Conservation (phyloP, 2,797 vertebrate genomes). For the Sternotherus odoratus region DNA sequence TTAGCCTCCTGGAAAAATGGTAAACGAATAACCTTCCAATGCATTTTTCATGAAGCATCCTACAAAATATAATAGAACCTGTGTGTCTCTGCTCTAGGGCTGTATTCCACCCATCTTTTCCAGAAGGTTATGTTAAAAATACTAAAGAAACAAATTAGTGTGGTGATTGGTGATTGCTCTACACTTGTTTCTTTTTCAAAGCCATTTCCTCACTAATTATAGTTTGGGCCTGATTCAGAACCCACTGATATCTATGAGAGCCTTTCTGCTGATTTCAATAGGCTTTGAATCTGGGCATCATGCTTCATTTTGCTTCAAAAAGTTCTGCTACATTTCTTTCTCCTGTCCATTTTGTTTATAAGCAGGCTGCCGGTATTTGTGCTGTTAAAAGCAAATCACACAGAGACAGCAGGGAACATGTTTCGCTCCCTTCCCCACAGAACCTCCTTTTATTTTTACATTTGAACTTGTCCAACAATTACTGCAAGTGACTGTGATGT, state of each 20-base stretch:
- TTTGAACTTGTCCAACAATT: not conserved
- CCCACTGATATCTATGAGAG: not conserved
- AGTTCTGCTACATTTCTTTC: not conserved
- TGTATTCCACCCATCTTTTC: not conserved
- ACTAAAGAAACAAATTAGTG: not conserved
- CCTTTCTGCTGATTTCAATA: not conserved
- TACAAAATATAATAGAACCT: not conserved
- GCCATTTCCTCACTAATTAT: not conserved
- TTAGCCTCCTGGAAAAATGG: not conserved
- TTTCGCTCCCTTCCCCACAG: not conserved
- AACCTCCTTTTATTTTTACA: not conserved
- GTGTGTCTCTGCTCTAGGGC: not conserved
- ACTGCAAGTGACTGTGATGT: not conserved
- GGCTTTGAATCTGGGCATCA: not conserved
- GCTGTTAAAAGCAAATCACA: not conserved
- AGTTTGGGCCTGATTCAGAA: not conserved
- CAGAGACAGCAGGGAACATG: not conserved
- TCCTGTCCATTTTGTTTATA: not conserved
- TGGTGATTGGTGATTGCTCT: not conserved
- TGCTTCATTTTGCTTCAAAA: not conserved
- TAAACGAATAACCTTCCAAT: not conserved
- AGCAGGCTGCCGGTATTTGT: not conserved
- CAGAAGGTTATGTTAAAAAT: not conserved
- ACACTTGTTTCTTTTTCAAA: not conserved
- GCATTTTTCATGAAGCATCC: not conserved